A percentile compares a stretch with the other conserved stretches of the same genome.
phyloP scores from a whole-genome alignment of 2,113 vertebrate genomes.

The Xiphorhynchus elegans region DNA sequence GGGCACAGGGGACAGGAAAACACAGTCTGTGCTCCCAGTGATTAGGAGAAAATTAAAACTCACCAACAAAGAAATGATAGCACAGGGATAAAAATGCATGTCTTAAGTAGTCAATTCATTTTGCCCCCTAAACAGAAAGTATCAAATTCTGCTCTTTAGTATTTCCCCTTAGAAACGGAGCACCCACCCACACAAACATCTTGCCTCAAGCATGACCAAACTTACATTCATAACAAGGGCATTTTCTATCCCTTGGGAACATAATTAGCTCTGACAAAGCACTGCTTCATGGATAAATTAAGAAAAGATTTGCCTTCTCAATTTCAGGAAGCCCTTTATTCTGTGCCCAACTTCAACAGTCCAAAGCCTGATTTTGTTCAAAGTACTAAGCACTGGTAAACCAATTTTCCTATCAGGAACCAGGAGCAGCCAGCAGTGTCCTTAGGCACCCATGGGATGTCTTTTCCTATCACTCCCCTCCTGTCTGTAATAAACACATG shows the following conservation, averaged over 20 bases:
- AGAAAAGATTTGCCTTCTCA: background rate
- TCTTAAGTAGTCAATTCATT: background rate
- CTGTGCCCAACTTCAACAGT: background rate
- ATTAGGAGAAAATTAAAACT: background rate
- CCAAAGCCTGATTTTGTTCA: background rate
- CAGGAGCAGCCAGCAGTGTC: background rate
- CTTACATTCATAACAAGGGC: background rate
- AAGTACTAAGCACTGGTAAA: background rate
- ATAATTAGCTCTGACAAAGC: background rate
- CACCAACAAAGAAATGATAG: background rate
- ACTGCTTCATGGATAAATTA: background rate
- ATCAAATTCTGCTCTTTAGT: background rate
- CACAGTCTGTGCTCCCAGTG: background rate
- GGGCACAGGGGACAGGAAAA: fast-evolving
- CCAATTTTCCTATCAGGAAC: background rate
- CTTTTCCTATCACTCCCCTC: background rate
- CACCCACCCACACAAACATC: background rate
- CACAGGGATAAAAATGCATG: background rate
- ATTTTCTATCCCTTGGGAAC: background rate
- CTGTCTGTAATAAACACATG: background rate
- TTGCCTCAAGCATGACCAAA: background rate
- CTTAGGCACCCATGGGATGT: background rate
- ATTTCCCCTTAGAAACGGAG: background rate
- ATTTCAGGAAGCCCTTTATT: background rate
- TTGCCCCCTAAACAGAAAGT: background rate